Base-by-base conservation (phyloP, 2,888 invertebrate genomes). In the Agonum fuliginosum region DNA sequence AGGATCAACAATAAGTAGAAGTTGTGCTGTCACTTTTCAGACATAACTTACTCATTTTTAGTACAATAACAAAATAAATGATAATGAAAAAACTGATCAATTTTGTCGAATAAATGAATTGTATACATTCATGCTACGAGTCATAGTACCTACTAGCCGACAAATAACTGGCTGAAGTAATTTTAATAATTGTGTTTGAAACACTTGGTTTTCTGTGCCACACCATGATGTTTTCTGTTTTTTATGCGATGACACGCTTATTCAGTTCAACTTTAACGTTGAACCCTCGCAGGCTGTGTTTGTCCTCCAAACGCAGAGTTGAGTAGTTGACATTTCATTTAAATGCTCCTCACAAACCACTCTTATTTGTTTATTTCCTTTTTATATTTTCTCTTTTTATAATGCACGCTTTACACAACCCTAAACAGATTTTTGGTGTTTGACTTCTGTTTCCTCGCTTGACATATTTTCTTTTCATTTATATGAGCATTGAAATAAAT, bases 301-400 rank as follows among this genome's bases (percentile, higher is more conserved):
- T 37, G 37, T 37, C 37, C 37, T 37, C 37, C 37, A 37, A 37
- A 37, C 37, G 2, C 37, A n/a, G n/a, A 37, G 6, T 37, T 37
- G 37, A 37, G 37, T 37, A 37, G 37, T 37, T 37, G 37, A 37
- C 37, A 37, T 37, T 37, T 37, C 37, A 37, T 37, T 37, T 37
- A 37, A 37, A 37, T 37, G 37, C 37, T 34, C 1, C 34, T 34
- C 34, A 34, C 34, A 34, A 34, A 34, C 37, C 37, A 37, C 37
- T 37, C 37, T 37, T 37, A 37, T 37, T 37, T 37, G 37, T 37
- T 37, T 37, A 37, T 37, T 37, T 37, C 37, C n/a, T 8, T 10
- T 30, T 30, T 5, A 8, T 8, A 1, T 6, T 37, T 37, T 37
- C 3, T 37, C 12, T 8, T 37, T 37, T 1, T 37, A n/a, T 8